Percentiles rank a stretch among this genome's conserved stretches.
Evolutionary conservation across 92 coral and sea anemone genomes (phyloP).

Genomic region (Zoanthus sociatus): DNA sequence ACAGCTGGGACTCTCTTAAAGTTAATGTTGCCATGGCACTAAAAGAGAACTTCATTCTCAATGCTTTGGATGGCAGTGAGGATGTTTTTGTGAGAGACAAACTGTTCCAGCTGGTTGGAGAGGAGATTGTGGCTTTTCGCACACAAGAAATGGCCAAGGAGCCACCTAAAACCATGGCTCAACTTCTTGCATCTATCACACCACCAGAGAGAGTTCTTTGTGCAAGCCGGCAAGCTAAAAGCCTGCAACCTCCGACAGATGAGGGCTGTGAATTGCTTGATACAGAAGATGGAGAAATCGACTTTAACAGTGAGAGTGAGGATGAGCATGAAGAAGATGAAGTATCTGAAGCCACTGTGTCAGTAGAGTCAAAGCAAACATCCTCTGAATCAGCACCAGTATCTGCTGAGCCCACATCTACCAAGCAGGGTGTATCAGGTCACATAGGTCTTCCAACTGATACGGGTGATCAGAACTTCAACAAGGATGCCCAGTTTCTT

Average conservation of each 20-base stretch:
- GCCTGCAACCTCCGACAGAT: neutral
- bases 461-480: neutral
- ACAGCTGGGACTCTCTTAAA: conserved; percentile 1
- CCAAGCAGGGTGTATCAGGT: conserved; percentile 14
- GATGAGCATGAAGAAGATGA: conserved; percentile 19
- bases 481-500: neutral
- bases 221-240: neutral
- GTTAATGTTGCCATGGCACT: neutral
- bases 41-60: conserved; percentile 18
- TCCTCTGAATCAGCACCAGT: conserved; percentile 20
- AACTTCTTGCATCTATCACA: conserved; percentile 1
- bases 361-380: conserved; percentile 12
- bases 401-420: conserved; percentile 17
- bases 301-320: conserved; percentile 12
- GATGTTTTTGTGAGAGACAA: conserved; percentile 23
- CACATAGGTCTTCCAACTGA: conserved; percentile 5
- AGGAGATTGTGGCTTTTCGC: neutral
- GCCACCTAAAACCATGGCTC: neutral
- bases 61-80: conserved; percentile 20
- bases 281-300: conserved; percentile 14
- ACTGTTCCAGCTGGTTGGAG: neutral
- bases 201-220: neutral
- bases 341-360: conserved; percentile 19
- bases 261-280: conserved; percentile 3
- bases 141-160: neutral